phyloP scores from a whole-genome alignment of 2,797 vertebrate genomes.

The Argyrosomus regius region DNA sequence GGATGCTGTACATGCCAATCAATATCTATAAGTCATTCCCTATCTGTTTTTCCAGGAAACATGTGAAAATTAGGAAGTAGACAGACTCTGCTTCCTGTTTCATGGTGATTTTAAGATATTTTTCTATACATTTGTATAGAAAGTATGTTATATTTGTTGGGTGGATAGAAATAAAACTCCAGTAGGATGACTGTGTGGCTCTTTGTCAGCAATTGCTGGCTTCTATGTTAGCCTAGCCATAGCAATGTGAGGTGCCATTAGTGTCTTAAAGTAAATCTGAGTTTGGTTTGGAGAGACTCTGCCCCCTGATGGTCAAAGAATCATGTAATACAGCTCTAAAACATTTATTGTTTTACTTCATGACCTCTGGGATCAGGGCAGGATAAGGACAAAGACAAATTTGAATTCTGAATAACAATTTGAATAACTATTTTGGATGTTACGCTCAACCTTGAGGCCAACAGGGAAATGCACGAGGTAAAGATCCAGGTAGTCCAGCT shows the following conservation, averaged over 20 bases:
- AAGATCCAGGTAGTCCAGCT: slow-evolving; percentile 85
- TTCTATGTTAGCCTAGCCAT: too few species aligned
- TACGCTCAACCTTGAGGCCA: slow-evolving; percentile 77
- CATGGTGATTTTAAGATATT: not conserved
- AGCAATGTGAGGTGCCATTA: not conserved
- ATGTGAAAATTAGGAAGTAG: too few species aligned
- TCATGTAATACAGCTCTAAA: not conserved
- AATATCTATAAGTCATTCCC: too few species aligned
- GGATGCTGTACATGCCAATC: too few species aligned
- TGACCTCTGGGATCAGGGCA: not conserved
- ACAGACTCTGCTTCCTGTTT: too few species aligned
- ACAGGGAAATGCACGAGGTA: slow-evolving; percentile 87
- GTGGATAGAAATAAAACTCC: too few species aligned
- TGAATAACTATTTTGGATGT: not conserved
- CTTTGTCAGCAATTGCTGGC: too few species aligned
- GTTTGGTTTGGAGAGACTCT: not conserved
- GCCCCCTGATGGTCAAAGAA: not conserved
- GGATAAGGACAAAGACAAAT: not conserved
- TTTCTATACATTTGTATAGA: not conserved
- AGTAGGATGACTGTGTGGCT: too few species aligned
- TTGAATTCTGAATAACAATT: not conserved
- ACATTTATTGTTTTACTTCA: not conserved
- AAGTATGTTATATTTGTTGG: too few species aligned
- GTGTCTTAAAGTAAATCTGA: not conserved
- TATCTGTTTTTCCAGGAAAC: too few species aligned